phyloP scores from a whole-genome alignment of 2,888 invertebrate species.

The Apoda limacodes region DNA sequence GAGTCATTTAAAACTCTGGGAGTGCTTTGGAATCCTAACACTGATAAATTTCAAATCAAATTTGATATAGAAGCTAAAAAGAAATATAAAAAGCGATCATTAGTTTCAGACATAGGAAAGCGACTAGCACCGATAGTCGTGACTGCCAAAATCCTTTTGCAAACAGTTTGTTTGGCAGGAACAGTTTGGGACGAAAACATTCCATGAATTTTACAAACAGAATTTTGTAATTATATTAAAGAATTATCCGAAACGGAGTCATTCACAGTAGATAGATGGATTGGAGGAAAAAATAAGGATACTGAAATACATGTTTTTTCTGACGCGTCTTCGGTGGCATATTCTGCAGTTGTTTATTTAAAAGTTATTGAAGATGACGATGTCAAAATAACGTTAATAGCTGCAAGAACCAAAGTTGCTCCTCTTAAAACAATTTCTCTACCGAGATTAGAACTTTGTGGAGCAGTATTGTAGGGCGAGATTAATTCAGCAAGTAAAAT shows the following conservation, averaged over 20 bases:
- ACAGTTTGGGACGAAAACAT: no score
- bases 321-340: slow-evolving; percentile 20
- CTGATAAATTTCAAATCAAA: no score
- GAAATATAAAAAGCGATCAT: no score
- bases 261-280: slow-evolving; percentile 10
- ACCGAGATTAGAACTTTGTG: slow-evolving; percentile 21
- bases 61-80: no score
- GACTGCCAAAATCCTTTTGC: no score
- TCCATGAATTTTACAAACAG: slow-evolving; percentile 2
- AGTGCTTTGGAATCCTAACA: no score
- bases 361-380: slow-evolving; percentile 12
- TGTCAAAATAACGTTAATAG: slow-evolving; percentile 14
- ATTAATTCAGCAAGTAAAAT: slow-evolving; percentile 16
- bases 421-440: slow-evolving; percentile 22
- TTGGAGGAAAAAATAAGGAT: slow-evolving; percentile 5
- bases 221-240: no score
- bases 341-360: slow-evolving; percentile 19
- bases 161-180: no score
- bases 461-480: slow-evolving; percentile 19
- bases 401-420: slow-evolving; percentile 22
- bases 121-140: no score
- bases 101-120: no score
- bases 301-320: slow-evolving; percentile 17
- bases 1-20: no score
- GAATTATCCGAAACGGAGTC: no score